These are phyloP conservation scores for Ericerus pela DNA, from an alignment of 1,140 invertebrate genomes.

Conservation along the genomic window DNA sequence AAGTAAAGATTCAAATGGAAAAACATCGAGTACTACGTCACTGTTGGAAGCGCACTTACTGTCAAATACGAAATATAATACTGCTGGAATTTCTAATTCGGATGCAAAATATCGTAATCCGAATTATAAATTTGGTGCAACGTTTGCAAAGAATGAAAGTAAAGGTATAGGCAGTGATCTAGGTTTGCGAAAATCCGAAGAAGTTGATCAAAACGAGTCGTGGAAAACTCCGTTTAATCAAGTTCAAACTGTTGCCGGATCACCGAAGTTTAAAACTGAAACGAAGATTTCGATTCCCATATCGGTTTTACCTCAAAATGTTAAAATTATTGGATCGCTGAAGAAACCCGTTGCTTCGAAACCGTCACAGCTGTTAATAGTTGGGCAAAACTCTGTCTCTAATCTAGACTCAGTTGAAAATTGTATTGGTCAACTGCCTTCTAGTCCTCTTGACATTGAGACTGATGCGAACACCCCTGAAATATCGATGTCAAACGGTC, in stretches of 20 bases:
- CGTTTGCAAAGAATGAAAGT: not conserved
- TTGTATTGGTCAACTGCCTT: not conserved
- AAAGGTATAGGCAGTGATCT: not conserved
- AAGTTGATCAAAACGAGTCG: not conserved
- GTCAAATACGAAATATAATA: constrained; percentile 2
- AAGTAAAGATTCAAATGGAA: not conserved
- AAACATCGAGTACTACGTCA: not conserved
- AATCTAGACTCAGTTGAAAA: not conserved
- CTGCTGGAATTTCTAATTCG: too few relatives aligned
- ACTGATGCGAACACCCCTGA: not conserved
- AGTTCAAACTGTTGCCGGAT: not conserved
- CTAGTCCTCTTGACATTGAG: not conserved
- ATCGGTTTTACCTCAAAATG: constrained; percentile 1
- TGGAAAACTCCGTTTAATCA: too few relatives aligned
- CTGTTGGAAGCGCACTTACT: constrained; percentile 8
- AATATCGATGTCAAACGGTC: not conserved
- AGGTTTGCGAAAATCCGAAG: not conserved
- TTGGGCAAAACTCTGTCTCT: not conserved
- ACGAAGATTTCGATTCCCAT: constrained; percentile 6
- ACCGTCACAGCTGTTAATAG: not conserved
- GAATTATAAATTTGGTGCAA: not conserved
- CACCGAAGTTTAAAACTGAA: not conserved
- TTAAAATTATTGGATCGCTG: constrained; percentile 1
- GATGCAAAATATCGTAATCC: not conserved
- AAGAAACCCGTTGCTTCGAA: not conserved